These are phyloP conservation scores for Chrysaora quinquecirrha DNA, from an alignment of 30 jellyfish, hydroid and myxozoan genomes.

Conservation along the genomic window DNA sequence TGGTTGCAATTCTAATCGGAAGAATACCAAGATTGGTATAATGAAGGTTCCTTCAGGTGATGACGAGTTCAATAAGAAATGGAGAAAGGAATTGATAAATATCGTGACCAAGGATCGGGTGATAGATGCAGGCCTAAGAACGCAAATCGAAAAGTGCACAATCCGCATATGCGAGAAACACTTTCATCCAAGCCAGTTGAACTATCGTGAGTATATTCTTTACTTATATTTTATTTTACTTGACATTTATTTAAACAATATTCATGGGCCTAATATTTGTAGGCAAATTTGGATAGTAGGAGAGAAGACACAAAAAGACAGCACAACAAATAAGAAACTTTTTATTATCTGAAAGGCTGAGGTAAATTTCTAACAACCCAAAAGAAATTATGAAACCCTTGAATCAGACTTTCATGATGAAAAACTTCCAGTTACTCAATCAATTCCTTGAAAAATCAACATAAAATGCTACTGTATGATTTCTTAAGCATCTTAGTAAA, in stretches of 20 bases:
- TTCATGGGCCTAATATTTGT: background rate
- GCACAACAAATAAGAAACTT: too few relatives aligned
- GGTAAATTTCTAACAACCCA: background rate
- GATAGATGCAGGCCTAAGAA: constrained; percentile 42
- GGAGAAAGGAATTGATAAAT: constrained; percentile 60
- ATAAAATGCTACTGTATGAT: too few relatives aligned
- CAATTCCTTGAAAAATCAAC: too few relatives aligned
- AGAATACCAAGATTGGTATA: constrained; percentile 27
- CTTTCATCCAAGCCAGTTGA: constrained; percentile 32
- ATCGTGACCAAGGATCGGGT: constrained; percentile 67
- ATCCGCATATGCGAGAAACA: too few relatives aligned
- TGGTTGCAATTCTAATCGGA: constrained; percentile 55
- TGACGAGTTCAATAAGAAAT: constrained; percentile 37
- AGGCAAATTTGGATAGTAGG: too few relatives aligned
- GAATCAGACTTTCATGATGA: too few relatives aligned
- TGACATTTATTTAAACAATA: background rate
- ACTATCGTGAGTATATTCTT: too few relatives aligned
- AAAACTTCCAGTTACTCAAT: too few relatives aligned
- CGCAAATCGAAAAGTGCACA: too few relatives aligned
- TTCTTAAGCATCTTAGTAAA: background rate
- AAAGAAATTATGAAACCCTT: background rate
- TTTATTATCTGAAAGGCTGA: background rate
- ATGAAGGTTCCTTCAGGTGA: constrained; percentile 70
- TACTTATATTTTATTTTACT: too few relatives aligned
- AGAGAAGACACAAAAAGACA: too few relatives aligned